Evolutionary conservation across 2,888 invertebrate genomes (phyloP), one percentile per base, ranked within the genome.

Genomic region (Homarus gammarus): DNA sequence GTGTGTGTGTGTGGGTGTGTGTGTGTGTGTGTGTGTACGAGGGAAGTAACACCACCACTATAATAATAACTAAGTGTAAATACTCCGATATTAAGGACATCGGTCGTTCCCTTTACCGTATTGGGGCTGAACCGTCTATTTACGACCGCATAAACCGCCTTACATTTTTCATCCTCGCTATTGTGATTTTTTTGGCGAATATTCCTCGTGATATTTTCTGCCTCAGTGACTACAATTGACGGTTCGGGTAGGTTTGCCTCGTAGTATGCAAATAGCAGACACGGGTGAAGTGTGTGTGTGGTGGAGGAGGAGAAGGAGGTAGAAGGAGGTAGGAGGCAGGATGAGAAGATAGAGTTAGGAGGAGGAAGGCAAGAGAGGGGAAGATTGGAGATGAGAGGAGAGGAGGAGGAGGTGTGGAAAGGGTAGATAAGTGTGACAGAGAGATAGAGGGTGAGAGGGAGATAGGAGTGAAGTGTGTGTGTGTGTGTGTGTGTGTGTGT

Each of bases 401-500:
- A 78, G 78, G 56, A 61, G 36, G 36, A 38, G 10, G 22, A 40
- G 22, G 18, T 2, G 15, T 10, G 18, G 8, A 33, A 33, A 72
- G 31, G 72, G 15, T 10, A 72, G 36, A 72, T 12, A 33, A 31
- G 33, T 8, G 36, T 15, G 36, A 64, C 22, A 33, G 33, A 33
- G 36, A 72, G n/a, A n/a, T n/a, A n/a, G n/a, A n/a, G n/a, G 36
- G 22, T 38, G 22, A 18, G 12, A 22, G 8, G 36, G 15, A 38
- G 40, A 18, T 18, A 10, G 18, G 12, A 2, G 38, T 73, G 44
- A 3, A 18, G 73, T 36, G 1, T 73, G 38, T 38, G 8, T 6
- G 73, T 73, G 73, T 73, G 73, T 73, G 73, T 73, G 73, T 73
- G 73, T 73, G 73, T 73, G 73, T 73, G 73, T 73, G 73, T 73